phyloP scores from a whole-genome alignment of 2,113 vertebrate species.

The Calcarius ornatus region DNA sequence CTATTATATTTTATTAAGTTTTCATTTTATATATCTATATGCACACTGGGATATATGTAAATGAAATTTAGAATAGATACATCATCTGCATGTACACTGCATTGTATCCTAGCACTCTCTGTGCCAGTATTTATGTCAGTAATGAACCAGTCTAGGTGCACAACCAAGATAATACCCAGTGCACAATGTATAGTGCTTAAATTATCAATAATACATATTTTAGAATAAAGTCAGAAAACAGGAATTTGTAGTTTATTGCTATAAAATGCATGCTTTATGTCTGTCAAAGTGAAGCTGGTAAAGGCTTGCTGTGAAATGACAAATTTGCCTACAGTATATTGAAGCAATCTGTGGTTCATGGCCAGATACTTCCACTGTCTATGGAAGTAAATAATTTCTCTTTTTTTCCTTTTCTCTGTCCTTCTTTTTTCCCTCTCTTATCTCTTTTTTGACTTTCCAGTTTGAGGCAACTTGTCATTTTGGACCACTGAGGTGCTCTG shows the following conservation, averaged over 20 bases:
- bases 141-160: neutral
- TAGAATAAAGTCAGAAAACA: neutral
- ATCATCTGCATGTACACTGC: neutral
- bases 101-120: neutral
- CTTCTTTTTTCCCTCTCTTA: fast-evolving
- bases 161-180: neutral
- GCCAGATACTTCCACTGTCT: neutral
- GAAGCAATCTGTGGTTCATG: neutral
- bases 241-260: neutral
- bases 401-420: neutral
- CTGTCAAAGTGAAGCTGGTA: neutral
- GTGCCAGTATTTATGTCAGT: neutral
- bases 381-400: neutral
- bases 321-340: neutral
- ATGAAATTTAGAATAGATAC: neutral
- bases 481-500: neutral
- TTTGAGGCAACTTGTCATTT: neutral
- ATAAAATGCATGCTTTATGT: neutral
- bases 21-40: fast-evolving
- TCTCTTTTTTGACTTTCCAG: neutral
- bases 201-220: neutral
- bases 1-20: neutral
- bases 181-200: neutral
- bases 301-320: neutral
- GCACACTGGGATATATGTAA: neutral